Evolutionary conservation across 2,797 vertebrate genomes (phyloP).

Genomic region (Cuculus canorus): DNA sequence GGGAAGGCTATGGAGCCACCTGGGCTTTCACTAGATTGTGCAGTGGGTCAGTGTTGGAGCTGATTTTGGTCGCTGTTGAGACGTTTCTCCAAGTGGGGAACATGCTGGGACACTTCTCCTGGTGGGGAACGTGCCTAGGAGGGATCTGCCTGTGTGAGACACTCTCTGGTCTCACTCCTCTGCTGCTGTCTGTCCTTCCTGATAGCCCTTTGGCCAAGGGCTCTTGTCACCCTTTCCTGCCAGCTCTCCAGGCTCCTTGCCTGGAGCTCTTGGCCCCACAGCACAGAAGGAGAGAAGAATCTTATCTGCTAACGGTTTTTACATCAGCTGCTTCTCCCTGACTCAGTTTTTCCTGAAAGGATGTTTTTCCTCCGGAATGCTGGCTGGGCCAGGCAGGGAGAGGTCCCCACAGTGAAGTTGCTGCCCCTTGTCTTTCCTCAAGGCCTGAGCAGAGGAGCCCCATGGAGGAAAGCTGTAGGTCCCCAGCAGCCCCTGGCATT

Average conservation of each 20-base stretch:
- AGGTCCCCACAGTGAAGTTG: neutral
- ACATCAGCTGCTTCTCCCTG: neutral
- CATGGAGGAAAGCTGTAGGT: neutral
- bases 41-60: neutral
- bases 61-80: neutral
- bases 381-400: neutral
- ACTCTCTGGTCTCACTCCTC: rapidly evolving
- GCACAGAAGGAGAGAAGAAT: neutral
- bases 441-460: neutral
- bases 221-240: neutral
- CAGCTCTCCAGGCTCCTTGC: neutral
- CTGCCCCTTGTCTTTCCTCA: neutral
- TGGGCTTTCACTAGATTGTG: rapidly evolving
- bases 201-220: neutral
- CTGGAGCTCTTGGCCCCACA: neutral
- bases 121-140: neutral
- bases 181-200: neutral
- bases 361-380: neutral
- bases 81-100: neutral
- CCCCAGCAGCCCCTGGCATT: neutral
- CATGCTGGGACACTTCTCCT: neutral
- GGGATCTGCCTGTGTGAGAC: neutral
- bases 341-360: neutral
- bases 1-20: rapidly evolving
- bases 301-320: neutral